Percentiles rank a stretch among this genome's conserved stretches.
phyloP scores from a whole-genome alignment of 1,140 invertebrate genomes.

The Papilio helenus region DNA sequence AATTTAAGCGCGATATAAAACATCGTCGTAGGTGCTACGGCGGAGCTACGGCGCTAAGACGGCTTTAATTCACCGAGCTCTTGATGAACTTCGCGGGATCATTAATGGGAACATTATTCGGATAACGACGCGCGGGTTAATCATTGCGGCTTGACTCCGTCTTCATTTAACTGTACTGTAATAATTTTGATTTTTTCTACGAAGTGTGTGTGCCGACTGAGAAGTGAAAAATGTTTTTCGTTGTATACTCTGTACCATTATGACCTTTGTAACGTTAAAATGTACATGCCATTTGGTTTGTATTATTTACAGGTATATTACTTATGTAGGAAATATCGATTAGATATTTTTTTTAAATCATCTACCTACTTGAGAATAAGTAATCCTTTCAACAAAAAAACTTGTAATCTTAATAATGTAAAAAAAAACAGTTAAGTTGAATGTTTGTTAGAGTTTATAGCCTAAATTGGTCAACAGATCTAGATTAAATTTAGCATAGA shows the following conservation, averaged over 20 bases:
- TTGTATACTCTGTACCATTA: background rate
- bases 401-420: too few relatives aligned
- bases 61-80: constrained; percentile 62
- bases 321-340: too few relatives aligned
- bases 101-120: constrained; percentile 72
- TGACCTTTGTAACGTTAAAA: background rate
- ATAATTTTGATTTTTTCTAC: background rate
- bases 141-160: constrained; percentile 49
- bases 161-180: constrained; percentile 44
- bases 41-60: constrained; percentile 60
- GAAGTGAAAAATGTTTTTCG: background rate
- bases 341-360: too few relatives aligned
- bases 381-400: too few relatives aligned
- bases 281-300: too few relatives aligned
- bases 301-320: too few relatives aligned
- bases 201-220: background rate
- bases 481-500: too few relatives aligned
- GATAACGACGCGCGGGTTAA: constrained; percentile 44
- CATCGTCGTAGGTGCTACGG: constrained; percentile 52
- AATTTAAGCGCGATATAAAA: constrained; percentile 76
- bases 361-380: too few relatives aligned
- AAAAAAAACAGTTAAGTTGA: too few relatives aligned
- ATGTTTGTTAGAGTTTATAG: too few relatives aligned
- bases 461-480: too few relatives aligned
- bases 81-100: constrained; percentile 71